Conservation (phyloP, 2,888 invertebrate species). For the Masnerella sp. region DNA sequence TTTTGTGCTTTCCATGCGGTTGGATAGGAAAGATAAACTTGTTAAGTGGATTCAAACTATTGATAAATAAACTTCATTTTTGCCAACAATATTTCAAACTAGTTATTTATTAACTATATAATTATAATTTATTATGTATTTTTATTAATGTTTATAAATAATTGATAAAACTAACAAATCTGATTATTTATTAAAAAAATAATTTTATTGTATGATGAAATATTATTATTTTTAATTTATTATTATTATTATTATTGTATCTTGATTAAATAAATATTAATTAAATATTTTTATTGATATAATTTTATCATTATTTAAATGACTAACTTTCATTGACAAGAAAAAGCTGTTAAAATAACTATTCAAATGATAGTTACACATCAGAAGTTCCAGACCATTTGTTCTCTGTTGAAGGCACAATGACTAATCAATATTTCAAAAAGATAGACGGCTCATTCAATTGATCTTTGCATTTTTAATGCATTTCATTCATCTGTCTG, state of each 20-base stretch:
- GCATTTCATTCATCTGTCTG: slow-evolving; percentile 1
- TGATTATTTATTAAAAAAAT: no score
- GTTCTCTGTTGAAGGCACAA: not conserved
- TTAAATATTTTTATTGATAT: no score
- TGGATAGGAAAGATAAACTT: slow-evolving; percentile 6
- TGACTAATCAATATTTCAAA: not conserved
- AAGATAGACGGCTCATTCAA: not conserved
- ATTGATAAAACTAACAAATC: no score
- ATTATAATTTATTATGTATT: not conserved
- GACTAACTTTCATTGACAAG: no score
- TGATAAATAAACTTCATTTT: no score
- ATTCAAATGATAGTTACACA: not conserved
- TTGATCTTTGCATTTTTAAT: slow-evolving; percentile 3
- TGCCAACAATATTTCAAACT: not conserved
- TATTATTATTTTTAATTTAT: no score
- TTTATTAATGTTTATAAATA: no score
- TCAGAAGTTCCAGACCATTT: not conserved
- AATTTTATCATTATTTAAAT: no score
- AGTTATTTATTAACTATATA: not conserved
- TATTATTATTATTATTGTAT: no score
- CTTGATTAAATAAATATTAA: no score
- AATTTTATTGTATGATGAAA: no score
- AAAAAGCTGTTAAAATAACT: not conserved
- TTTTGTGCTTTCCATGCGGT: slow-evolving; percentile 5
- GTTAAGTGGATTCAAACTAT: not conserved